Evolutionary conservation across 2,797 vertebrate genomes (phyloP).

Genomic region (Hybognathus amarus): DNA sequence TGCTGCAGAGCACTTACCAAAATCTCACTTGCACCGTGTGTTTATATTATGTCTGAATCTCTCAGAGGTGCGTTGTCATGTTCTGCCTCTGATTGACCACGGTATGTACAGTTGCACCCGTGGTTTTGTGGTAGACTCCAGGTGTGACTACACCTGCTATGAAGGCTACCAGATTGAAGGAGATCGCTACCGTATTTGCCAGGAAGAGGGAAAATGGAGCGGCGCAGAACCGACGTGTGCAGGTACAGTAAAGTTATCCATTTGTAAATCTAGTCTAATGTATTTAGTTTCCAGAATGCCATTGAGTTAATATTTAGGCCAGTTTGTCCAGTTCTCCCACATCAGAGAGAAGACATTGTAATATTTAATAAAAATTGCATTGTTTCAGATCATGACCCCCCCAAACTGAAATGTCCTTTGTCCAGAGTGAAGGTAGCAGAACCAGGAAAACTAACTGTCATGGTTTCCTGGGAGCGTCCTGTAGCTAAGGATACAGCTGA

Average conservation of each 20-base stretch:
- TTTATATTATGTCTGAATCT: conserved; percentile 51
- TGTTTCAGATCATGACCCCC: conserved; percentile 89
- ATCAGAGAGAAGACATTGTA: conserved; percentile 5
- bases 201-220: conserved; percentile 85
- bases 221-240: conserved; percentile 87
- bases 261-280: background rate
- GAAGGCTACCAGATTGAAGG: conserved; percentile 89
- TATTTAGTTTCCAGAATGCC: background rate
- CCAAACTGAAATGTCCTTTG: conserved; percentile 91
- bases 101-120: conserved; percentile 88
- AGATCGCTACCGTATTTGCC: conserved; percentile 84
- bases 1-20: background rate
- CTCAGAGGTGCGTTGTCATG: conserved; percentile 85
- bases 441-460: conserved; percentile 88
- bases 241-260: conserved; percentile 75
- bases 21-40: conserved; percentile 16
- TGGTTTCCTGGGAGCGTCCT: conserved; percentile 89
- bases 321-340: background rate
- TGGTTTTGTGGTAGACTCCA: conserved; percentile 86
- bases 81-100: conserved; percentile 81
- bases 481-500: conserved; percentile 88
- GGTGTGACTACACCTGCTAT: conserved; percentile 87
- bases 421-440: conserved; percentile 90
- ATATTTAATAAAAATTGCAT: conserved; percentile 37
- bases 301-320: background rate